Evolutionary conservation across 2,888 invertebrate genomes (phyloP), one percentile per base, ranked within the genome.

Genomic region (Drosophila antonietae): DNA sequence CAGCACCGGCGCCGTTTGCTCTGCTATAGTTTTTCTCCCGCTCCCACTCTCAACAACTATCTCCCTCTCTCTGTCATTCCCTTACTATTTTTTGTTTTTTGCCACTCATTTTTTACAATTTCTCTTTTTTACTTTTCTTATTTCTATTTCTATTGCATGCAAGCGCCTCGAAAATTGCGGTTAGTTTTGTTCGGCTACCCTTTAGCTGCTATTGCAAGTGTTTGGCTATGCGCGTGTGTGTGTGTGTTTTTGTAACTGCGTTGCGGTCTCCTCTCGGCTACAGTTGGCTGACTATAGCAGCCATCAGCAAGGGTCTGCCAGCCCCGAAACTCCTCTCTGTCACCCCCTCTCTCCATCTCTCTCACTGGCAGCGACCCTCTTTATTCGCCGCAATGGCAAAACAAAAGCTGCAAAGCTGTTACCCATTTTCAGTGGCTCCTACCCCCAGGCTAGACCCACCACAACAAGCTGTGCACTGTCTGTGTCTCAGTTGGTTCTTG

Each of bases 121-220:
- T 49, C 46, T 9, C 18, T 56, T 78, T 77, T 35, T 60, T 52
- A 28, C 20, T 51, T 43, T 63, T 41, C 39, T 49, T 60, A 55
- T 43, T 57, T 39, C 66, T 77, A 73, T 73, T 74, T 81, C 70
- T 78, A 76, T 87, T 59, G 73, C 89, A 75, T 77, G 89, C 79
- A 78, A 89, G 85, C 89, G 83, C 89, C 89, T 85, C 89, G 86
- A 88, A 86, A 90, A 88, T 90, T 90, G 88, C 81, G 88, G 88
- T 88, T 89, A 88, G 83, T 75, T 84, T 87, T 73, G 67, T 76
- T 71, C 65, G 72, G 67, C 64, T 68, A 47, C 55, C 43, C 68
- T 52, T 58, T 68, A 55, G 63, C 69, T 73, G 37, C 49, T 75
- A 68, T 73, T 64, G 67, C 76, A 70, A 64, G 74, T 75, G 75